Percentiles rank a stretch among this genome's conserved stretches.
phyloP scores from a whole-genome alignment of 2,113 vertebrate genomes.

The Notarius lentiginosus region DNA sequence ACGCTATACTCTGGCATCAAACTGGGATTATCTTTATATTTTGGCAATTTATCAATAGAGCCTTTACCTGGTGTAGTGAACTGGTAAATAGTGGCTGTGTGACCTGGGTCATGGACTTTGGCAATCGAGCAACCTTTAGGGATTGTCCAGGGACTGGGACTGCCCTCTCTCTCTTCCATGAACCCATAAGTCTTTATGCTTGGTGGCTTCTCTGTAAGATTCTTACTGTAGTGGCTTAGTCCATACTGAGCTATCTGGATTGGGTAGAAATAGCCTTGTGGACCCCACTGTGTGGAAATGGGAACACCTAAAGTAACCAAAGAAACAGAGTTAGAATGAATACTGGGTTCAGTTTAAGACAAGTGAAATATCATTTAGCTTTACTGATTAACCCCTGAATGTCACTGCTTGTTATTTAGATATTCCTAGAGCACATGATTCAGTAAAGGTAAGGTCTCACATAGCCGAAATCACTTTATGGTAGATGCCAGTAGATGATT shows the following conservation, averaged over 20 bases:
- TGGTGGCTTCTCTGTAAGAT: constrained; percentile 81
- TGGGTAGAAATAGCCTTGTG: constrained; percentile 88
- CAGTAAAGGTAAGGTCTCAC: background rate
- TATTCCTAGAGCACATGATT: background rate
- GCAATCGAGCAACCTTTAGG: constrained; percentile 78
- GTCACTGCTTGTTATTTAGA: background rate
- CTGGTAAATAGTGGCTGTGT: constrained; percentile 71
- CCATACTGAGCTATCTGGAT: constrained; percentile 91
- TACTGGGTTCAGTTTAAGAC: background rate
- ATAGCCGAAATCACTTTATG: no score
- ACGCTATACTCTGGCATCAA: background rate
- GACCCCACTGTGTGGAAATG: constrained; percentile 85
- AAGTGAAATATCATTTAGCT: background rate
- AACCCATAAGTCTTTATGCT: constrained; percentile 79
- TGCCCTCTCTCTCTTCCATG: constrained; percentile 63
- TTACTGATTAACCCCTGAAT: background rate
- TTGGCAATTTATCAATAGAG: background rate
- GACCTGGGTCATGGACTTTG: constrained; percentile 70
- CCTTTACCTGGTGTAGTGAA: constrained; percentile 77
- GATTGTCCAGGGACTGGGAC: constrained; percentile 67
- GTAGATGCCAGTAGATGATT: no score
- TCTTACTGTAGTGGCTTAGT: constrained; percentile 87
- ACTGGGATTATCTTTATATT: background rate
- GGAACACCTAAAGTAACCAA: constrained; percentile 74
- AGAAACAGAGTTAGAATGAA: constrained; percentile 6